Percentiles rank a stretch among this genome's conserved stretches.
Evolutionary conservation across 1,140 invertebrate genomes (phyloP).

Genomic region (Drosophila obscura): DNA sequence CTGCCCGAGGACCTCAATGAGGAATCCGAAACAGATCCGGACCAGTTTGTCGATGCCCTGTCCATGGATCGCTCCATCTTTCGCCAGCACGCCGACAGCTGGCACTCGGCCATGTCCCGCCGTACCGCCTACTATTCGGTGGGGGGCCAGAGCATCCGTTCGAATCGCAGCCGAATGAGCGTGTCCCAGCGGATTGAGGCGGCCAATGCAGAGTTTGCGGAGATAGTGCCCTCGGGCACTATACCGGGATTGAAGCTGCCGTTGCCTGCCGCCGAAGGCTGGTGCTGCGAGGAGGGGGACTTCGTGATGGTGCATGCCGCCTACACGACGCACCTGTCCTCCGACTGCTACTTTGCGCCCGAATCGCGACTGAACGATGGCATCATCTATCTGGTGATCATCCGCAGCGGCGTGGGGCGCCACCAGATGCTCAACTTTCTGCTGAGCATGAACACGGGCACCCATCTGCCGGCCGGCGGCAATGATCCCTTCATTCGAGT

Average conservation of each 20-base stretch:
- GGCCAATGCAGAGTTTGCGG: slow-evolving; percentile 85
- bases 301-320: slow-evolving; percentile 95
- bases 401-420: slow-evolving; percentile 90
- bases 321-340: slow-evolving; percentile 94
- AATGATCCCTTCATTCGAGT: slow-evolving; percentile 86
- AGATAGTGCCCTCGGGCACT: slow-evolving; percentile 88
- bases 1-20: slow-evolving; percentile 36
- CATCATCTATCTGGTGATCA: slow-evolving; percentile 94
- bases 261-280: slow-evolving; percentile 81
- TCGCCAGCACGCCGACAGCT: slow-evolving; percentile 89
- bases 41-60: slow-evolving; percentile 60
- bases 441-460: slow-evolving; percentile 89
- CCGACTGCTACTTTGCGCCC: slow-evolving; percentile 93
- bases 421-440: slow-evolving; percentile 91
- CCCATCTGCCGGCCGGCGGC: slow-evolving; percentile 86
- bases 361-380: slow-evolving; percentile 93
- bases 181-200: slow-evolving; percentile 58
- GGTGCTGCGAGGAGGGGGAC: slow-evolving; percentile 92
- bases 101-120: slow-evolving; percentile 90
- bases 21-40: slow-evolving; percentile 6
- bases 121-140: slow-evolving; percentile 91
- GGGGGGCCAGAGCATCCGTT: slow-evolving; percentile 84
- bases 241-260: slow-evolving; percentile 88
- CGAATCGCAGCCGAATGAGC: slow-evolving; percentile 69
- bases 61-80: slow-evolving; percentile 65